A percentile compares a stretch with the other conserved stretches of the same genome.
phyloP scores from a whole-genome alignment of 2,888 invertebrate genomes.

The Carabus problematicus region DNA sequence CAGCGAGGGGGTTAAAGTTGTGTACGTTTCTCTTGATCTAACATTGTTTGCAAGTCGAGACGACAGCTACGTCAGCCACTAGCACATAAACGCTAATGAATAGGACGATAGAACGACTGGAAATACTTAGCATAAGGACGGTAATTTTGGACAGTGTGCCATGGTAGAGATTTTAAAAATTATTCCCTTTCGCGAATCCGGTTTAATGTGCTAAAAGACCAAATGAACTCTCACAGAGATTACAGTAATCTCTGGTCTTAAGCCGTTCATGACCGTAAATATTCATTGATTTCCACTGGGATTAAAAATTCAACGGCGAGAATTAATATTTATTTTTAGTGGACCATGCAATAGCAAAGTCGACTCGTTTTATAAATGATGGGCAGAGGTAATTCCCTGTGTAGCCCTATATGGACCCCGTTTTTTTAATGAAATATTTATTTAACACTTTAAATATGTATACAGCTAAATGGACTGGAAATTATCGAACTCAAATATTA shows the following conservation, averaged over 20 bases:
- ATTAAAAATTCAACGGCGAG: conserved; percentile 27
- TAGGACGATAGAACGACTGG: neutral
- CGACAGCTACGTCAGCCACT: neutral
- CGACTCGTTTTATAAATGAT: conserved; percentile 12
- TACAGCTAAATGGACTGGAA: neutral
- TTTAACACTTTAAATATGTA: neutral
- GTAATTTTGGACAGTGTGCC: neutral
- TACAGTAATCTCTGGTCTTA: conserved; percentile 13
- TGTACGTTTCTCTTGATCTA: too few species aligned
- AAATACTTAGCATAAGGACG: neutral
- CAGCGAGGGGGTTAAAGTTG: too few species aligned
- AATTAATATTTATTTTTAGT: conserved; percentile 28
- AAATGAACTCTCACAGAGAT: conserved; percentile 4
- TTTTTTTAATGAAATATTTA: neutral
- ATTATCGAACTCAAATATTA: neutral
- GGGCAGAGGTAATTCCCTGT: too few species aligned
- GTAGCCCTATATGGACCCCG: too few species aligned
- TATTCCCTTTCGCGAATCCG: neutral
- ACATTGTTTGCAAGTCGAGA: too few species aligned
- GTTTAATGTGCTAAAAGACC: neutral
- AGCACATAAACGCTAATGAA: neutral
- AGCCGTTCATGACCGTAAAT: conserved; percentile 20
- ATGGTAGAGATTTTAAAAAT: too few species aligned
- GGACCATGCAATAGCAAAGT: neutral
- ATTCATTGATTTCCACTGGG: conserved; percentile 23